Base-by-base conservation (phyloP, 2,888 invertebrate species). In the Salticus scenicus region DNA sequence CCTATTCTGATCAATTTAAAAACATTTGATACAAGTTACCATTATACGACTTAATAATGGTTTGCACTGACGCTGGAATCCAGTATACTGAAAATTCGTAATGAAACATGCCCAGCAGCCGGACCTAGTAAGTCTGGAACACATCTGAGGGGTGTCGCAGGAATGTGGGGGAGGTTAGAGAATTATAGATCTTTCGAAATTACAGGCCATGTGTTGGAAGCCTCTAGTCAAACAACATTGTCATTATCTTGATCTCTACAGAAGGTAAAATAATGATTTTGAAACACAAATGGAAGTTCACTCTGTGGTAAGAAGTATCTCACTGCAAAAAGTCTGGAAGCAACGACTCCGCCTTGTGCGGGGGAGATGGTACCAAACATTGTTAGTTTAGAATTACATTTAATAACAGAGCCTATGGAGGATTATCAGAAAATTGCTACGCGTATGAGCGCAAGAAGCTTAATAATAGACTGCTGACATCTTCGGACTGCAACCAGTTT, bases 341-440 rank as follows among this genome's bases (percentile, higher is more conserved):
- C 30, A 31, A 7, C 8, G 67, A 67, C 51, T 17, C 74, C 78
- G 70, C 73, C 78, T 47, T 47, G 67, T 31, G 64, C 24, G 17
- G 28, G 66, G 12, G 74, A 69, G 72, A 80, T 80, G 80, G 30
- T 80, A 77, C 73, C 57, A 74, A 74, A 85, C 78, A 74, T 78
- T 85, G 84, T 84, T 84, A 74, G 84, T 73, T 85, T 84, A 70
- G 78, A 85, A 78, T 85, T 85, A 85, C 78, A 84, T 79, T 85
- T 85, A 85, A 85, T 85, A 85, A 85, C 74, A 79, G 47, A 67
- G 66, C 74, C 78, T 69, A 42, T 63, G 70, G 72, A 41, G 41
- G 69, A 69, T 77, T 85, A 67, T 66, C 67, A 47, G 63, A 78
- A 85, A 85, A 85, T 85, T 85, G 74, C 42, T 69, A 78, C 74